Evolutionary conservation across 2,888 invertebrate genomes (phyloP), one percentile per base, ranked within the genome.

Genomic region (Lacanobia oleracea): DNA sequence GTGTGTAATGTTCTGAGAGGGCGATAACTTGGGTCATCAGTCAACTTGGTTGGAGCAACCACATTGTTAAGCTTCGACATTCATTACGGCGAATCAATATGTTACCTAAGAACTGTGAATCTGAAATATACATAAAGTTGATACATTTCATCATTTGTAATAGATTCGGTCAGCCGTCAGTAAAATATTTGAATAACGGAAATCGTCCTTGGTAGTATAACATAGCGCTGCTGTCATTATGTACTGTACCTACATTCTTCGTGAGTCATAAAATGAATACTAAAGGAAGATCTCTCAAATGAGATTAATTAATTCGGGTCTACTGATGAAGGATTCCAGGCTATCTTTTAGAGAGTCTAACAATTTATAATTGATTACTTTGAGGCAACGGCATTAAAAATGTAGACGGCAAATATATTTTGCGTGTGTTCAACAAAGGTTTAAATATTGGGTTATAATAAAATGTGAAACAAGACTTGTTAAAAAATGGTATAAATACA

Each of bases 1-100:
- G 80, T 70, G 83, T 64, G 67, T 74, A 74, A 81, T 80, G 83
- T 79, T 71, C 75, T 74, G 83, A 70, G 67, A 70, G 53, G n/a
- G 63, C 70, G 80, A 83, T 81, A 83, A 57, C 80, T 56, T 40
- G 56, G n/a, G 69, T 66, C 80, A 74, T 80, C 75, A 67, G 83
- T 83, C 83, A 74, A 74, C 43, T 51, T 54, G 69, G 43, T 82
- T 54, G 43, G 57, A 72, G 65, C 27, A 18, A 66, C 54, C 53
- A 54, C 33, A 67, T 56, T 64, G 72, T 72, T 21, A 63, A 69
- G 68, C 63, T 65, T 57, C 21, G 23, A 79, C 66, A 73, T 83
- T 79, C 14, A 67, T 73, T 59, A 79, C 33, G 54, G 27, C 37
- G 54, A 80, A 74, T 74, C 63, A 74, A 74, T 60, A 54, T 43